Base-by-base conservation (phyloP, 2,888 invertebrate genomes). In the Diarsia mendica region DNA sequence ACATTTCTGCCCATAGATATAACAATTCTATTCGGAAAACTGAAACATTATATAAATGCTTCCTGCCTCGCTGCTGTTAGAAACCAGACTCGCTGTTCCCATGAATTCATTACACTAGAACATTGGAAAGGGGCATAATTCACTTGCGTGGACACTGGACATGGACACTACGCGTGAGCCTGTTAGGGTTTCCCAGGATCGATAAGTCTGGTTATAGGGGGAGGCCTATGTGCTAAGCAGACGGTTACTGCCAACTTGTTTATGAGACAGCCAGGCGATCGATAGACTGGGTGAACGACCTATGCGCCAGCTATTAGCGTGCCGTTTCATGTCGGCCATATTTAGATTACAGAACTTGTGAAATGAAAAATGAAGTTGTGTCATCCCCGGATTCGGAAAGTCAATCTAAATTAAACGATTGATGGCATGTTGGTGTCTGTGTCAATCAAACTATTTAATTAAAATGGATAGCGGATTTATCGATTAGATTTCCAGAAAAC, bases 281-380 rank as follows among this genome's bases (percentile, higher is more conserved):
- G 74, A 81, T 81, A 49, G 69, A 10, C 66, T 72, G 33, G 81
- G 84, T 81, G 69, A 81, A 84, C 63, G 84, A 84, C 69, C 81
- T 73, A 33, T 15, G 48, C 69, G 67, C 69, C 53, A 28, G 68
- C 73, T 79, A 83, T 67, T 79, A 79, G 68, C 66, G 66, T 51
- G 61, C 20, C 39, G 66, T 84, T 66, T 79, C 10, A 63, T 53
- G 67, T 28, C 33, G 13, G 65, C 68, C 66, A 61, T 83, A 61
- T 80, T 72, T 61, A 61, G 39, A 83, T 53, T 33, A 44, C 53
- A 44, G 28, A 15, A 15, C 5, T 53, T 61, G 23, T 61, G 44
- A 15, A 5, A 11, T 63, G n/a, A 53, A 44, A 60, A 48, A 53
- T 33, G 20, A 13, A 63, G 9, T 64, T 60, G 28, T 77, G 28